A percentile compares a stretch with the other conserved stretches of the same genome.
Conservation (phyloP, 2,113 vertebrate species). For the Stictonetta naevosa region DNA sequence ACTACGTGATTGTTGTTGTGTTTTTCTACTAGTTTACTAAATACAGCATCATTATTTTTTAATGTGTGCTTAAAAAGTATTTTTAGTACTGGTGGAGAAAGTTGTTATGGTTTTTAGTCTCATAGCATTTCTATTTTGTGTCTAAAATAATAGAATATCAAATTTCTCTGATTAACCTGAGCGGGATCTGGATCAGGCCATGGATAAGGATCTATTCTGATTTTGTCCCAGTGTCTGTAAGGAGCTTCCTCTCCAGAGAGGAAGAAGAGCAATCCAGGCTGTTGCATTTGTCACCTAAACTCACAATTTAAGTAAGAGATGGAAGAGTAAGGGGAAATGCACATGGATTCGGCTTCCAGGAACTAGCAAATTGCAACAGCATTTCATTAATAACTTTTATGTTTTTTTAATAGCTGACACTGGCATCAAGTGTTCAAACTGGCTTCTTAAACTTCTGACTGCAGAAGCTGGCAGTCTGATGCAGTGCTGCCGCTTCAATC, state of each 20-base stretch:
- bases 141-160: background rate
- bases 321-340: conserved; percentile 65
- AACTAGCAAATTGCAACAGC: background rate
- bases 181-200: background rate
- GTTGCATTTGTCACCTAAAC: conserved; percentile 74
- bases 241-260: conserved; percentile 56
- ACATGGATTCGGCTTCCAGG: conserved; percentile 30
- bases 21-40: background rate
- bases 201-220: background rate
- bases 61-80: background rate
- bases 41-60: background rate
- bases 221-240: conserved; percentile 47
- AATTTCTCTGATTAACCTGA: background rate
- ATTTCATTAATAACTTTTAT: background rate
- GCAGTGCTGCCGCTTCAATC: background rate
- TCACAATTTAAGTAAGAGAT: conserved; percentile 78
- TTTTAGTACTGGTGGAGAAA: background rate
- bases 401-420: background rate
- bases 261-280: conserved; percentile 76
- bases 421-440: background rate
- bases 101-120: background rate
- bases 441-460: background rate
- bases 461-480: background rate
- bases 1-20: background rate
- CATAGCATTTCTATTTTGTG: background rate